Conservation (phyloP, 1,140 invertebrate species). For the Lepeophtheirus salmonis region DNA sequence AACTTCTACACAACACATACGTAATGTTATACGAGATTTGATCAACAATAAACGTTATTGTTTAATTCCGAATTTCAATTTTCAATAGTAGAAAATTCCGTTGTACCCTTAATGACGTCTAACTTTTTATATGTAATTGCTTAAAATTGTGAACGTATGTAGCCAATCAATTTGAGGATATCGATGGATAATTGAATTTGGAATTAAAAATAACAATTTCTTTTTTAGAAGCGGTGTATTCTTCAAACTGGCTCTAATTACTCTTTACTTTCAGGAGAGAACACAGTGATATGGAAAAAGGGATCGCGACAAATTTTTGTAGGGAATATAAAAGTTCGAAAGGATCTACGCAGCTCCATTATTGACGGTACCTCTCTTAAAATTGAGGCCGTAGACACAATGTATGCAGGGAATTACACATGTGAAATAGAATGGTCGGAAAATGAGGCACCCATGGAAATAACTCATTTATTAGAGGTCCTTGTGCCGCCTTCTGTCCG, state of each 20-base stretch:
- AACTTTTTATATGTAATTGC: too few relatives aligned
- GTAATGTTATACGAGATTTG: too few relatives aligned
- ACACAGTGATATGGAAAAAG: neutral
- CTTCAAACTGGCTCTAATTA: neutral
- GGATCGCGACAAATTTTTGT: neutral
- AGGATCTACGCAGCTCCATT: conserved; percentile 7
- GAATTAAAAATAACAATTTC: too few relatives aligned
- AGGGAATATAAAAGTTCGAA: conserved; percentile 1
- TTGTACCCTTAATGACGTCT: too few relatives aligned
- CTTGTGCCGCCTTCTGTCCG: neutral
- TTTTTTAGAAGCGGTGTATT: too few relatives aligned
- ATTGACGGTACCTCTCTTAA: neutral
- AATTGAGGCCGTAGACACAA: conserved; percentile 2
- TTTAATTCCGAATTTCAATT: too few relatives aligned
- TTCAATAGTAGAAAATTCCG: too few relatives aligned
- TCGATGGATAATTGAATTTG: too few relatives aligned
- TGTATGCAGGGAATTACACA: conserved; percentile 11
- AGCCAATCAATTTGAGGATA: too few relatives aligned
- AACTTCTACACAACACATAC: too few relatives aligned
- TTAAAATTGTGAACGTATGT: too few relatives aligned
- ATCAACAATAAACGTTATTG: too few relatives aligned
- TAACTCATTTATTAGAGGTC: conserved; percentile 11
- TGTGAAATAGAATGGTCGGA: conserved; percentile 9
- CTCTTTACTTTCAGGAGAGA: neutral
- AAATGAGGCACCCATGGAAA: neutral